Conservation (phyloP, 2,113 vertebrate species). For the Gnathonemus echidnorhynchus region DNA sequence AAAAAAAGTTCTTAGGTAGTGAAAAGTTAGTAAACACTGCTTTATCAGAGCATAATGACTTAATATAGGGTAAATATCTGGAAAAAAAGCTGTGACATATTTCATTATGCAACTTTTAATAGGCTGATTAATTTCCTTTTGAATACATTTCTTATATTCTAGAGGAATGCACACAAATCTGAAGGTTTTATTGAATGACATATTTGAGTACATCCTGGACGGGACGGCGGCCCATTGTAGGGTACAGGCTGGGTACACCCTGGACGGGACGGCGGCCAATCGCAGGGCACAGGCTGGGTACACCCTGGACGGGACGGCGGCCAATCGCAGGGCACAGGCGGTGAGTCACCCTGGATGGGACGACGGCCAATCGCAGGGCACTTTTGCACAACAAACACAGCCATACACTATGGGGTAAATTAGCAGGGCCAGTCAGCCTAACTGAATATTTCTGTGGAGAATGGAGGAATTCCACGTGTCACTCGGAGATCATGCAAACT, state of each 20-base stretch:
- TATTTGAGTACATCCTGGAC: background rate
- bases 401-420: background rate
- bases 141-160: background rate
- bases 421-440: background rate
- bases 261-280: background rate
- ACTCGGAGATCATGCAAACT: background rate
- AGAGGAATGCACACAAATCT: background rate
- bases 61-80: background rate
- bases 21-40: background rate
- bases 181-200: background rate
- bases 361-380: too few species aligned
- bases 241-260: background rate
- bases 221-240: background rate
- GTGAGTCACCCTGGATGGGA: too few species aligned
- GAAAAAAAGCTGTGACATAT: background rate
- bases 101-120: background rate
- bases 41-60: background rate
- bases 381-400: background rate
- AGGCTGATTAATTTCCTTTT: background rate
- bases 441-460: background rate
- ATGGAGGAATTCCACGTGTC: background rate
- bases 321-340: too few species aligned
- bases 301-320: too few species aligned
- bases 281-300: background rate
- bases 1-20: too few species aligned